Percentiles rank a stretch among this genome's conserved stretches.
These are phyloP conservation scores for Phymorhynchus buccinoides DNA, from an alignment of 1,140 invertebrate genomes.

Conservation along the genomic window DNA sequence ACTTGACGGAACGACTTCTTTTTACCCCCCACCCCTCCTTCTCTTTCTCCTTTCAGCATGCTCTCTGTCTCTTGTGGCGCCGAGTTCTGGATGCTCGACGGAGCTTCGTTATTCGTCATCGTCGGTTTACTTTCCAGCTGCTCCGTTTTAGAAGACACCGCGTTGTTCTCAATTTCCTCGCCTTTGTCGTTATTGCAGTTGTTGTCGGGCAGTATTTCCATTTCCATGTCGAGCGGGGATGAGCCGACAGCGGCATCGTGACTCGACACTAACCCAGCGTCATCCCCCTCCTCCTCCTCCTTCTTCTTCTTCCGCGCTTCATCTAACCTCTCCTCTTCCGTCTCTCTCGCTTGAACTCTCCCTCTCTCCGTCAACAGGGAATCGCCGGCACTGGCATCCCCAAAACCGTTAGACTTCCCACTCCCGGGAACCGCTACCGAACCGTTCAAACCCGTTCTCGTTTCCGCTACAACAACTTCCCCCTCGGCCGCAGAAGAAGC, in stretches of 20 bases:
- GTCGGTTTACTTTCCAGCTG: no score
- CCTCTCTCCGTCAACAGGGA: no score
- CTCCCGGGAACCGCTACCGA: no score
- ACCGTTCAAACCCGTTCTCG: not conserved
- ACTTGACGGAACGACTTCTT: conserved; percentile 36
- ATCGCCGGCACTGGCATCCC: not conserved
- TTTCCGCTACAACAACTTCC: not conserved
- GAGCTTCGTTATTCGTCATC: no score
- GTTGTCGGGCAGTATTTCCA: no score
- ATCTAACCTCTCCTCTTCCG: no score
- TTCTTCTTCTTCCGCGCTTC: not conserved
- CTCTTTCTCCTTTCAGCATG: not conserved
- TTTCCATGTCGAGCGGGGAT: not conserved
- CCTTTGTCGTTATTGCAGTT: no score
- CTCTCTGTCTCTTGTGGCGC: not conserved
- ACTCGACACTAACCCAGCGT: not conserved
- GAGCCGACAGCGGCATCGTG: not conserved
- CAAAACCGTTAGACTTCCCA: not conserved
- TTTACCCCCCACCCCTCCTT: not conserved
- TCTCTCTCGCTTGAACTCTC: no score
- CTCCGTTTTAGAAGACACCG: no score
- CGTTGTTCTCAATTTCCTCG: no score
- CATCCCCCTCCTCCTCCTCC: not conserved
- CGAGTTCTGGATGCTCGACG: no score
- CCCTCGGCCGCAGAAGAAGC: not conserved